These are phyloP conservation scores for Himalopsyche anomala DNA, from an alignment of 2,888 invertebrate species.

Conservation along the genomic window DNA sequence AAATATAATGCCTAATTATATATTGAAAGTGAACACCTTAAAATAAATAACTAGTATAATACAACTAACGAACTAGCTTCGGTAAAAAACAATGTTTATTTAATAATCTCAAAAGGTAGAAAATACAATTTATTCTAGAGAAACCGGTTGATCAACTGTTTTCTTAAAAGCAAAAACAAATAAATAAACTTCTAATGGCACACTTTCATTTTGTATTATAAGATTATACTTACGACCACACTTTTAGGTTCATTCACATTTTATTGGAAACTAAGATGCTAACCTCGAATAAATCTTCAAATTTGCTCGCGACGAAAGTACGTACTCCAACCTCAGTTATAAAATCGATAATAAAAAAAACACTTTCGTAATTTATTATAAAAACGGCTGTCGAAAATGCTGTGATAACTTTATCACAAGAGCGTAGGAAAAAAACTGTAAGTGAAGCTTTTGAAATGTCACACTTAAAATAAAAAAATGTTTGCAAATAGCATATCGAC, in stretches of 20 bases:
- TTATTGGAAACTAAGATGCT: background rate
- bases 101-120: too few species aligned
- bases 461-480: too few species aligned
- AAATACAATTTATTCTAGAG: too few species aligned
- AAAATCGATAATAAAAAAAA: background rate
- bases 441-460: too few species aligned
- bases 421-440: too few species aligned
- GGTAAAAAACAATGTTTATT: too few species aligned
- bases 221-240: constrained; percentile 2
- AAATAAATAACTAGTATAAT: too few species aligned
- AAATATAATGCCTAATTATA: too few species aligned
- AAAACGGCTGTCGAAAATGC: background rate
- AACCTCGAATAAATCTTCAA: constrained; percentile 20
- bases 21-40: too few species aligned
- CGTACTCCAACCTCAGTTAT: background rate
- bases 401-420: background rate
- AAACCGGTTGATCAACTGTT: too few species aligned
- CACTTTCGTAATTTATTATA: background rate
- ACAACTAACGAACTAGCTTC: too few species aligned
- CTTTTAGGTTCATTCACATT: background rate
- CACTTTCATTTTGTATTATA: background rate
- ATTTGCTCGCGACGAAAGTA: background rate
- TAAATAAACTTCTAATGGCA: background rate
- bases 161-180: background rate
- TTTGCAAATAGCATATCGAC: too few species aligned